These are phyloP conservation scores for Phenganax subtilis DNA, from an alignment of 92 coral and sea anemone species.

Conservation along the genomic window DNA sequence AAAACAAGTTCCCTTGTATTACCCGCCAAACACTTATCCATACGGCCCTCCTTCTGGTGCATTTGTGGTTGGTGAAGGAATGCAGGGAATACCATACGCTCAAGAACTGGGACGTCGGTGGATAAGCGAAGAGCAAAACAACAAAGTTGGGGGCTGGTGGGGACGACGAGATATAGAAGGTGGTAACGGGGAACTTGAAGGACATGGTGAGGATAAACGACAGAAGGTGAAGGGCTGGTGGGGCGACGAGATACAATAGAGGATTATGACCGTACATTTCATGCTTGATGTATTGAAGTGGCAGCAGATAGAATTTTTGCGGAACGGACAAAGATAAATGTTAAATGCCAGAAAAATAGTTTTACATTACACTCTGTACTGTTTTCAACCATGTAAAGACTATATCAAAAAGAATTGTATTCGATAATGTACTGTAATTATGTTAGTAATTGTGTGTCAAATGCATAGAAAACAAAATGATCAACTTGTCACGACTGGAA, in stretches of 20 bases:
- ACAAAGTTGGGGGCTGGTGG: constrained; percentile 2
- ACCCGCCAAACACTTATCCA: neutral
- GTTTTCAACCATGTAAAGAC: too few relatives aligned
- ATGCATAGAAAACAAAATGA: too few relatives aligned
- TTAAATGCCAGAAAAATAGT: too few relatives aligned
- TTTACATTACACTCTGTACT: too few relatives aligned
- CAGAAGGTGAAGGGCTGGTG: constrained; percentile 13
- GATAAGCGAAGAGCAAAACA: neutral
- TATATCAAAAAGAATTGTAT: too few relatives aligned
- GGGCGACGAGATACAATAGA: constrained; percentile 20
- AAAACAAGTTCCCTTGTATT: constrained; percentile 1
- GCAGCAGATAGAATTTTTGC: too few relatives aligned
- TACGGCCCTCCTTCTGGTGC: neutral
- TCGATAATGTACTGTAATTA: too few relatives aligned
- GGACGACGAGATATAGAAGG: constrained; percentile 7
- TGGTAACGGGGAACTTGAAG: neutral
- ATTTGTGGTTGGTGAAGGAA: neutral
- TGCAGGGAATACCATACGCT: neutral
- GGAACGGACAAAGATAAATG: too few relatives aligned
- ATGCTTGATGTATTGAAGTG: too few relatives aligned
- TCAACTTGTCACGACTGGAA: too few relatives aligned
- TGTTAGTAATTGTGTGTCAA: too few relatives aligned
- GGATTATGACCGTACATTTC: neutral
- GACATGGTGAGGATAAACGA: neutral
- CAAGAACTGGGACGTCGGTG: neutral